Percentiles rank a stretch among this genome's conserved stretches.
Evolutionary conservation across 2,888 invertebrate genomes (phyloP).

Genomic region (Drosophila yooni): DNA sequence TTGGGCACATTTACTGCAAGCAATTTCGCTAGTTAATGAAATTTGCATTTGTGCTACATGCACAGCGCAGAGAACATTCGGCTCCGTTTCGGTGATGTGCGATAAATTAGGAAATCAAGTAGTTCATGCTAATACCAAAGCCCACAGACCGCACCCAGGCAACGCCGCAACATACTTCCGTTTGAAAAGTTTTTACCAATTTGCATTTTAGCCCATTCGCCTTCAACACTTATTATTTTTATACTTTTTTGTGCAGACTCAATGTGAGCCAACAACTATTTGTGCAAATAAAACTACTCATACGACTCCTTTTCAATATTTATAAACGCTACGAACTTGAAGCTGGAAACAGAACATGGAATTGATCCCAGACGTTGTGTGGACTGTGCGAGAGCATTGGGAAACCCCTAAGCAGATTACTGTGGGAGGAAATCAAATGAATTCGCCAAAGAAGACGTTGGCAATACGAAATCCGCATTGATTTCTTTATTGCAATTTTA

Average conservation of each 20-base stretch:
- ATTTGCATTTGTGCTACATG: slow-evolving; percentile 76
- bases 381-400: slow-evolving; percentile 18
- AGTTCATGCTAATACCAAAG: slow-evolving; percentile 73
- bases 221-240: slow-evolving; percentile 31
- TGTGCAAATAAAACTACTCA: slow-evolving; percentile 72
- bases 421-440: slow-evolving; percentile 64
- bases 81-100: slow-evolving; percentile 70
- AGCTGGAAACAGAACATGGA: slow-evolving; percentile 27
- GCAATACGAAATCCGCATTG: slow-evolving; percentile 68
- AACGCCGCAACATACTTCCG: slow-evolving; percentile 45
- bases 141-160: slow-evolving; percentile 35
- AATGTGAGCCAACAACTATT: slow-evolving; percentile 59
- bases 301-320: slow-evolving; percentile 72
- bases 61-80: slow-evolving; percentile 61
- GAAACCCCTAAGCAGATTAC: slow-evolving; percentile 71
- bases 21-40: slow-evolving; percentile 77
- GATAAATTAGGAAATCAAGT: slow-evolving; percentile 79
- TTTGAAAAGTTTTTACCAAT: slow-evolving; percentile 72
- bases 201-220: slow-evolving; percentile 57
- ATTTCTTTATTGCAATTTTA: slow-evolving; percentile 81
- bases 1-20: slow-evolving; percentile 56
- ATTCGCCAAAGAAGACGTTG: slow-evolving; percentile 23
- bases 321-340: slow-evolving; percentile 54
- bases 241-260: slow-evolving; percentile 32
- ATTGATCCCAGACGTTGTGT: slow-evolving; percentile 9